Base-by-base conservation (phyloP, 2,797 vertebrate species). In the Glyptemys insculpta region DNA sequence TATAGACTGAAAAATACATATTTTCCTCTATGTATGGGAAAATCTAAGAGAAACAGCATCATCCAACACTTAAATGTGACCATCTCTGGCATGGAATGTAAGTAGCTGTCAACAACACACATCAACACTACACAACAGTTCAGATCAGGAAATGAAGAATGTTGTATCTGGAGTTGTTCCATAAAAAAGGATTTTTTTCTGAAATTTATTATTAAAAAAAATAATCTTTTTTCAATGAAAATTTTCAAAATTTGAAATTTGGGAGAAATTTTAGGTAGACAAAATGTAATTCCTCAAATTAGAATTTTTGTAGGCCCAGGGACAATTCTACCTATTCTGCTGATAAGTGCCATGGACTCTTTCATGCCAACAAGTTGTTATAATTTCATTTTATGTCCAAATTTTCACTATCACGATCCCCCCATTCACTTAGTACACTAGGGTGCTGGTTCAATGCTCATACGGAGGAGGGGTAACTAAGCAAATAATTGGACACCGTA, bases 371-470 rank as follows among this genome's bases (percentile, higher is more conserved):
- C 34, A n/a, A 65, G 34, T 19, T 65, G 62, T 18, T 65, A 65
- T 65, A n/a, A 37, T 21, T 8, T 68, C n/a, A 37, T 68, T 37
- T n/a, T 19, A 37, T 68, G n/a, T 34, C 16, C 65, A 37, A 37
- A 37, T 21, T 21, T n/a, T 68, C 34, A n/a, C 18, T 68, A 68
- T n/a, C 65, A 68, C n/a, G 34, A 18, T 19, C 8, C 85, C 93
- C 18, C 49, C 83, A 34, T 41, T 92, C 6, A 0, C 56, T 91
- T 85, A 91, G 80, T 29, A 29, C 52, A 19, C 53, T 53, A 93
- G 83, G 27, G 72, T 85, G 72, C 91, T 92, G 86, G 76, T 82
- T 96, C 92, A 89, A 65, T 91, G 91, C 31, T 85, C 81, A 86
- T 89, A 90, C 0, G 83, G 0, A 72, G 79, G 34, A 95, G 81